Base-by-base conservation (phyloP, 2,888 invertebrate species). In the Lasioglossum lativentre region DNA sequence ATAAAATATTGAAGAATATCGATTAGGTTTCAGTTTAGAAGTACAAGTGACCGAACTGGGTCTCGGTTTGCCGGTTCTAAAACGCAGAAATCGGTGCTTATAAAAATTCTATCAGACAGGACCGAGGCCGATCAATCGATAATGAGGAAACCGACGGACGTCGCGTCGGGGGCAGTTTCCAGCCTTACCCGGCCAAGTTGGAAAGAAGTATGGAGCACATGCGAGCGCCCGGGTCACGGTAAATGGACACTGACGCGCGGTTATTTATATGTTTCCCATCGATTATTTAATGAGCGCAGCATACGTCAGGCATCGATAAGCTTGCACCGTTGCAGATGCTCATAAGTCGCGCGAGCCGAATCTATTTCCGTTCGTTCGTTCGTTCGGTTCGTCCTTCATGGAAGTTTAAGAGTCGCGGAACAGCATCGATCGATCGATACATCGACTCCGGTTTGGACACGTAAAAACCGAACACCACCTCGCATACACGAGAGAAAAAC, bases 151-250 rank as follows among this genome's bases (percentile, higher is more conserved):
- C 56, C 23, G n/a, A 56, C 23, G 59, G n/a, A 27, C 30, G n/a
- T n/a, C n/a, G n/a, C n/a, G n/a, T n/a, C n/a, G n/a, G 34, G 30
- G 56, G 6, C 45, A 66, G 16, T 14, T 74, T 56, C 34, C 19
- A 42, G 70, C 75, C 83, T 89, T 83, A 89, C 86, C 85, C 86
- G 72, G 87, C 75, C 74, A 88, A 82, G 73, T 82, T 82, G 30
- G 84, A 84, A 74, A 86, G 85, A n/a, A 73, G 79, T 59, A 85
- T 85, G 42, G 85, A 85, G n/a, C 83, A 85, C 85, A 84, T 88
- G 59, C 68, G 80, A 74, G 68, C n/a, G 68, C n/a, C 38, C 75
- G 56, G 70, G 42, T 38, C 47, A n/a, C 80, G 40, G 16, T 8
- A 52, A 66, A 59, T 19, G 75, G 23, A 19, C 30, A 59, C 68